phyloP scores from a whole-genome alignment of 2,113 vertebrate genomes.

The Phaethon lepturus region DNA sequence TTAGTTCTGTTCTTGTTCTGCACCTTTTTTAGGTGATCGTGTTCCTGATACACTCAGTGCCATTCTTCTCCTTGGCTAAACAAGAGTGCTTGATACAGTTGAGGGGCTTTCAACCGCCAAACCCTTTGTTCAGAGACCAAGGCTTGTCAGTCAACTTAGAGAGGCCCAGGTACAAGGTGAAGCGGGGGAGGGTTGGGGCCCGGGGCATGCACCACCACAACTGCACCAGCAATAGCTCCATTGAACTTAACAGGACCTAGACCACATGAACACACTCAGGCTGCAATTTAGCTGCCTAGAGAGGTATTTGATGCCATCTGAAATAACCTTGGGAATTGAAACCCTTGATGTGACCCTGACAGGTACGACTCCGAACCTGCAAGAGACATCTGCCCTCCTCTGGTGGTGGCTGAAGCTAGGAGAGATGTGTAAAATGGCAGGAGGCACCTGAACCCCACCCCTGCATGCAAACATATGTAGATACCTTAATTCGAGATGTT shows the following conservation, averaged over 20 bases:
- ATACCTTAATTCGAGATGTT: not conserved
- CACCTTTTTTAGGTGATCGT: no score
- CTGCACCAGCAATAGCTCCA: not conserved
- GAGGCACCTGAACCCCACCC: not conserved
- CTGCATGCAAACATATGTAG: not conserved
- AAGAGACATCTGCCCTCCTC: not conserved
- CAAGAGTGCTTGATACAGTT: no score
- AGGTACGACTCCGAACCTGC: not conserved
- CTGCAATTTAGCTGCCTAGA: not conserved
- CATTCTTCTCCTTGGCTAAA: no score
- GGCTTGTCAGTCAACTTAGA: no score
- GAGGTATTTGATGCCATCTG: not conserved
- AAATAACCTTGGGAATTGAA: not conserved
- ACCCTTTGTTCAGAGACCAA: no score
- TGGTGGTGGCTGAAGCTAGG: not conserved
- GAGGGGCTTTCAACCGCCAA: no score
- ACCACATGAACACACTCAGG: not conserved
- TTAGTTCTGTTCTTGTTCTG: no score
- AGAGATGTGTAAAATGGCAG: not conserved
- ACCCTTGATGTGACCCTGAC: not conserved
- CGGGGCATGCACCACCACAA: no score
- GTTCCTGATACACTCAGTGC: no score
- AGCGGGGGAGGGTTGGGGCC: no score
- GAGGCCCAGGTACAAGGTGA: no score
- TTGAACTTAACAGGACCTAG: not conserved